Conservation (phyloP, 2,113 vertebrate species). For the Strix uralensis region DNA sequence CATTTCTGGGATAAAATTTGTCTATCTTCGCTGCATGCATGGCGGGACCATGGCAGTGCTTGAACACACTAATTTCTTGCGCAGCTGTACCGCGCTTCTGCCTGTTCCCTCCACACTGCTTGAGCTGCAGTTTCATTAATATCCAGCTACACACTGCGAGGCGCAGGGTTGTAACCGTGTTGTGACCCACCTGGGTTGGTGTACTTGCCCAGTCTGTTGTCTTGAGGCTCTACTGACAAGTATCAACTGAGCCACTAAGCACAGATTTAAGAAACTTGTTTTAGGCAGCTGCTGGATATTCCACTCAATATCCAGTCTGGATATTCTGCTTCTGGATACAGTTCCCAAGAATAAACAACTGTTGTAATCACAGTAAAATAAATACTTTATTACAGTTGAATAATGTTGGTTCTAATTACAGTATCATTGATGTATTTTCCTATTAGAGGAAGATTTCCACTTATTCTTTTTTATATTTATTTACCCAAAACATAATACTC, state of each 20-base stretch:
- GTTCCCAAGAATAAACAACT: slow-evolving; percentile 37
- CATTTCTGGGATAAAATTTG: neutral
- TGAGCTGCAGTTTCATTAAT: neutral
- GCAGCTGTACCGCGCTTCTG: neutral
- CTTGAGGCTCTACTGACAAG: neutral
- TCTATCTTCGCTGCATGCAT: neutral
- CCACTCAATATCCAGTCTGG: neutral
- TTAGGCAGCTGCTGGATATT: slow-evolving; percentile 18
- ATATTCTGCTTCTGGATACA: slow-evolving; percentile 24
- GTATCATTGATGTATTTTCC: slow-evolving; percentile 48
- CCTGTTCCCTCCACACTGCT: neutral
- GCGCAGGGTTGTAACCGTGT: neutral
- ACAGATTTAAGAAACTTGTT: neutral
- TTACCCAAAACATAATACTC: slow-evolving; percentile 48
- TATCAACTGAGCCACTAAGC: neutral
- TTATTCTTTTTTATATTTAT: slow-evolving; percentile 54
- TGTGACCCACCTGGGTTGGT: neutral
- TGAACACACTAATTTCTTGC: neutral
- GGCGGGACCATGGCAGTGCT: neutral
- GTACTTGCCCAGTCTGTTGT: neutral
- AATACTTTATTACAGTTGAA: slow-evolving; percentile 42
- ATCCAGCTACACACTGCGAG: neutral
- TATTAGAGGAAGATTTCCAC: slow-evolving; percentile 47
- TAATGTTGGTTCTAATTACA: slow-evolving; percentile 58
- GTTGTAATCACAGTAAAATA: slow-evolving; percentile 53